phyloP scores from a whole-genome alignment of 37 sponge, comb jelly and placozoan genomes.

The Spongilla lacustris region DNA sequence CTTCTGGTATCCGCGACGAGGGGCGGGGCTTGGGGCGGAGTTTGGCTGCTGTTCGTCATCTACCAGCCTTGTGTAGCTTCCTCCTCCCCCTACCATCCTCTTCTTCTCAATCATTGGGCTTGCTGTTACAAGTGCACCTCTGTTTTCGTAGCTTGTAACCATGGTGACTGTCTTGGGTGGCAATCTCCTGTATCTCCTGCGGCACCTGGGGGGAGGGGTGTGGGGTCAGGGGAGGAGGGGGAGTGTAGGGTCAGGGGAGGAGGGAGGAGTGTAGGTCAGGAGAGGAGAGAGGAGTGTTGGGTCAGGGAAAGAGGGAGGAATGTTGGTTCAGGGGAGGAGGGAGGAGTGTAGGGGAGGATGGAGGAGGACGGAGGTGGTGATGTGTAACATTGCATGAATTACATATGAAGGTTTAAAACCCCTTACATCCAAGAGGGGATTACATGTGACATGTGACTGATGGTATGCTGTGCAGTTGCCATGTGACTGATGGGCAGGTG shows the following conservation, averaged over 20 bases:
- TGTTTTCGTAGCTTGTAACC: background rate
- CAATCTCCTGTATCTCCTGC: background rate
- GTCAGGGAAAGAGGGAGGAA: too few relatives aligned
- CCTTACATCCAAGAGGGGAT: too few relatives aligned
- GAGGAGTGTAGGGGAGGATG: too few relatives aligned
- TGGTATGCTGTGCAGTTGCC: too few relatives aligned
- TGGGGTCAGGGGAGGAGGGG: background rate
- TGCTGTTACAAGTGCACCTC: background rate
- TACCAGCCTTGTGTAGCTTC: background rate
- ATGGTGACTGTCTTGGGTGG: background rate
- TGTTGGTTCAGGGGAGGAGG: background rate
- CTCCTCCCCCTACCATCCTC: too few relatives aligned
- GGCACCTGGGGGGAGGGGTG: constrained; percentile 10
- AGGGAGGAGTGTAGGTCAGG: background rate
- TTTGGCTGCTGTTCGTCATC: background rate
- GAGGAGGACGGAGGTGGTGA: too few relatives aligned
- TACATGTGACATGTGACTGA: too few relatives aligned
- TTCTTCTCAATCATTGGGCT: background rate
- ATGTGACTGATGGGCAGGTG: too few relatives aligned
- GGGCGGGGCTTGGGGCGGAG: background rate
- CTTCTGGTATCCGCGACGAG: background rate
- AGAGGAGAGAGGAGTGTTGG: background rate
- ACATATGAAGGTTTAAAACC: too few relatives aligned
- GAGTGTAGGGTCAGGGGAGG: background rate
- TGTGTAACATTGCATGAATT: too few relatives aligned